Evolutionary conservation across 2,888 invertebrate genomes (phyloP).

Genomic region (Pheosia tremula): DNA sequence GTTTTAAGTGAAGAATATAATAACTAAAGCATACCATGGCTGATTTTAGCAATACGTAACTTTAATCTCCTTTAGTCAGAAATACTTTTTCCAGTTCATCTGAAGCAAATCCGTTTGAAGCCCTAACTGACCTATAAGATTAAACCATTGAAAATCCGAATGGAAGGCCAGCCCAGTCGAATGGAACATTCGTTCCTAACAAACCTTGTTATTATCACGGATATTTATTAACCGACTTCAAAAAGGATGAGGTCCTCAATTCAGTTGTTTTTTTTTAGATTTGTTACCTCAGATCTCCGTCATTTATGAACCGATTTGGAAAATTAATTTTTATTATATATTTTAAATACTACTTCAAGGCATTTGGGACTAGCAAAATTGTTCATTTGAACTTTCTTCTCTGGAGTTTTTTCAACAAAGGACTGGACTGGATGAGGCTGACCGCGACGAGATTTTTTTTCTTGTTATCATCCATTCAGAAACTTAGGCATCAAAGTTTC

Average conservation of each 20-base stretch:
- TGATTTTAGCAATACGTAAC: background rate
- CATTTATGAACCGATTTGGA: too few species aligned
- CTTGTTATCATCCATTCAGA: constrained; percentile 33
- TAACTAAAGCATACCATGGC: too few species aligned
- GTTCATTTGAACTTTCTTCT: constrained; percentile 29
- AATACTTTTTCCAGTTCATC: background rate
- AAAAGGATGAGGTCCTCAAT: too few species aligned
- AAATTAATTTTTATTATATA: constrained; percentile 39
- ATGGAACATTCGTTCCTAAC: constrained; percentile 48
- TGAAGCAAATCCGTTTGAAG: background rate
- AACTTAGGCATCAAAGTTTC: constrained; percentile 28
- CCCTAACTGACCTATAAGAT: constrained; percentile 36
- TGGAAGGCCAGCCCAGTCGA: constrained; percentile 37
- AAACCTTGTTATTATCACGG: constrained; percentile 33
- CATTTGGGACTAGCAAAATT: constrained; percentile 21
- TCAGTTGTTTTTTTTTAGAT: too few species aligned
- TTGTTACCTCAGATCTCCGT: too few species aligned
- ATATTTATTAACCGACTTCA: too few species aligned
- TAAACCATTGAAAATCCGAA: constrained; percentile 42
- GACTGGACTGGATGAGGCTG: constrained; percentile 20
- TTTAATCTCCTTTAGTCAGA: background rate
- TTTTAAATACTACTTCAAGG: constrained; percentile 26
- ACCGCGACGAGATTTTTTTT: constrained; percentile 32
- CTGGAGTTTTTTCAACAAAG: constrained; percentile 26
- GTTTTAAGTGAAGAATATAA: too few species aligned